Conservation (phyloP, 2,888 invertebrate species). For the Dynastes tityus region DNA sequence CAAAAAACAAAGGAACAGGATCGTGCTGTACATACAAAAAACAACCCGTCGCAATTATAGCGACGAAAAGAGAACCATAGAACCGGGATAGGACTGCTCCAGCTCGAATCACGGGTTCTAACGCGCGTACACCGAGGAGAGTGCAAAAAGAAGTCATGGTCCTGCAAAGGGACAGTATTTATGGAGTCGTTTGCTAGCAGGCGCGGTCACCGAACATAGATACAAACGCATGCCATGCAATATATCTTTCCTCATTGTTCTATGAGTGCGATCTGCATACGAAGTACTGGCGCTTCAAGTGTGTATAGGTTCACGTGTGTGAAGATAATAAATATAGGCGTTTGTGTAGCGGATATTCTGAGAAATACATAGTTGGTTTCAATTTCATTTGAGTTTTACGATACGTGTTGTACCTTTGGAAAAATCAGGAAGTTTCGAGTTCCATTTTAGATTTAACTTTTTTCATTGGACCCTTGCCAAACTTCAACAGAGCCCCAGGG, state of each 20-base stretch:
- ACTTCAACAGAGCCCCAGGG: too few relatives aligned
- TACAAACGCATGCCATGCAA: not conserved
- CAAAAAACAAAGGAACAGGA: too few relatives aligned
- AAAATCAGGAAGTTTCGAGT: too few relatives aligned
- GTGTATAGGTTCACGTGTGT: not conserved
- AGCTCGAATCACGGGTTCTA: not conserved
- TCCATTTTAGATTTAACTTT: too few relatives aligned
- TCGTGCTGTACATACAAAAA: not conserved
- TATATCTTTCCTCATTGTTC: not conserved
- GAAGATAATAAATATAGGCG: not conserved
- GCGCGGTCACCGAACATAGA: not conserved
- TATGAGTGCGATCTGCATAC: slow-evolving; percentile 1
- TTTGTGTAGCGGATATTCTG: not conserved
- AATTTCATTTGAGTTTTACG: too few relatives aligned
- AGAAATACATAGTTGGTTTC: too few relatives aligned
- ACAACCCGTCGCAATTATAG: not conserved
- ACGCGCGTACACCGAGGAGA: not conserved
- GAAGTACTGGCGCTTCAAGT: not conserved
- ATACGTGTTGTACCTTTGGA: too few relatives aligned
- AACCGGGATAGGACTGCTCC: not conserved
- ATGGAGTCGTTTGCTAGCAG: slow-evolving; percentile 18
- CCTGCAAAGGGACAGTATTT: slow-evolving; percentile 7
- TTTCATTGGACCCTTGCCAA: too few relatives aligned
- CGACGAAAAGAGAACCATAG: not conserved
- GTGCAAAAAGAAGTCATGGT: not conserved